Evolutionary conservation across 2,113 vertebrate species (phyloP).

Genomic region (Pica pica): DNA sequence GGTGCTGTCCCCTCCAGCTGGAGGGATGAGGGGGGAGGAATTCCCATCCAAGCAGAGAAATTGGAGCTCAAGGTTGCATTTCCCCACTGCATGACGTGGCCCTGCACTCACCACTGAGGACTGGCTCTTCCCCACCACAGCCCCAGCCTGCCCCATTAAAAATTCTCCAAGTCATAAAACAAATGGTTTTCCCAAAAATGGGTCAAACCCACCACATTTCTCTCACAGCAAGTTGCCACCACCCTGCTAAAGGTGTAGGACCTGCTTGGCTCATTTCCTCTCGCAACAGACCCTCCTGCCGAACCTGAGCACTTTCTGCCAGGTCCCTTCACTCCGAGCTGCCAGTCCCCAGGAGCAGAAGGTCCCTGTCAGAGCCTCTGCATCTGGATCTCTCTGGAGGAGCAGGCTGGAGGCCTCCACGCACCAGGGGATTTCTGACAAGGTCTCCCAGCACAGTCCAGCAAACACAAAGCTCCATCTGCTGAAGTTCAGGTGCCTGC

Average conservation of each 20-base stretch:
- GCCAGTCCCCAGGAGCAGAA: neutral
- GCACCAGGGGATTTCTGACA: neutral
- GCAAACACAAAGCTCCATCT: neutral
- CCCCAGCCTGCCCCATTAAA: neutral
- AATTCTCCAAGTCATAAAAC: neutral
- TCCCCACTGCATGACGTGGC: fast-evolving
- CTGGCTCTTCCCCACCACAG: neutral
- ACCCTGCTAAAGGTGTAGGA: neutral
- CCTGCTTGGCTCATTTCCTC: neutral
- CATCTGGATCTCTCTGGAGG: neutral
- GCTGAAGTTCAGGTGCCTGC: neutral
- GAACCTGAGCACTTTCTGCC: neutral
- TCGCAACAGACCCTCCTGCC: neutral
- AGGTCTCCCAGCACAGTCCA: neutral
- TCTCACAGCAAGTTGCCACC: neutral
- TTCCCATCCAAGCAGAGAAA: neutral
- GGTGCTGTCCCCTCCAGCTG: neutral
- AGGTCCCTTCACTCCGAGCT: neutral
- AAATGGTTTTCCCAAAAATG: neutral
- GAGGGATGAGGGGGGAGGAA: neutral
- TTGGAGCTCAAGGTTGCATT: neutral
- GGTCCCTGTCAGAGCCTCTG: neutral
- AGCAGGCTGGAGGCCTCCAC: neutral
- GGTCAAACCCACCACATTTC: neutral
- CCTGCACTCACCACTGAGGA: neutral